Evolutionary conservation across 2,113 vertebrate species (phyloP).

Genomic region (Actinemys pallida): DNA sequence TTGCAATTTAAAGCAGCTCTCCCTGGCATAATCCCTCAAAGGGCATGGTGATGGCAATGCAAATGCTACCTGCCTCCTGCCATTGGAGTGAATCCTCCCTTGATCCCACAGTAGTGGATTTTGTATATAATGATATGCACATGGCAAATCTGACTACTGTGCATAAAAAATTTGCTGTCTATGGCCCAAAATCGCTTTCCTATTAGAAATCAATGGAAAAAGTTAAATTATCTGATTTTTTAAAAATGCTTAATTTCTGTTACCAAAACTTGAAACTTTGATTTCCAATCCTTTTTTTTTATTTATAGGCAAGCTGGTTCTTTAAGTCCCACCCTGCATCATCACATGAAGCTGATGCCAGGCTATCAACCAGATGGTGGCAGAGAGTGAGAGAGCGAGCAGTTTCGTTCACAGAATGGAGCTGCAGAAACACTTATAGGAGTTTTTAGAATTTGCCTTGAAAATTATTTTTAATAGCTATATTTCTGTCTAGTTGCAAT

Average conservation of each 20-base stretch:
- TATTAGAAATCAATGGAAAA: background rate
- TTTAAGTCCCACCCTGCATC: background rate
- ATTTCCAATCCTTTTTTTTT: background rate
- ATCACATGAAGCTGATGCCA: background rate
- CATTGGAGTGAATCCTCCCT: too few relatives aligned
- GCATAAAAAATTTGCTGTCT: background rate
- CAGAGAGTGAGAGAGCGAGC: background rate
- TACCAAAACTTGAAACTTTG: background rate
- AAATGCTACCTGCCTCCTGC: too few relatives aligned
- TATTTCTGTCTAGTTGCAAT: background rate
- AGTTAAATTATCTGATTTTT: background rate
- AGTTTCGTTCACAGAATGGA: background rate
- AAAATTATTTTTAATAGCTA: constrained; percentile 8
- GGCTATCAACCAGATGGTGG: background rate
- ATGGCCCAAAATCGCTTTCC: background rate
- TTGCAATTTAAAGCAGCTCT: too few relatives aligned
- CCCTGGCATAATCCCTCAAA: too few relatives aligned
- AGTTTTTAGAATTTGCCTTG: background rate
- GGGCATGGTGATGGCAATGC: too few relatives aligned
- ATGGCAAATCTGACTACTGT: background rate
- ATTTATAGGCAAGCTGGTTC: background rate
- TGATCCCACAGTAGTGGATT: background rate
- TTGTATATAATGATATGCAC: background rate
- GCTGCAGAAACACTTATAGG: background rate
- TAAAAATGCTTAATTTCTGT: background rate